phyloP scores from a whole-genome alignment of 2,113 vertebrate species.

The Crotalus tigris region DNA sequence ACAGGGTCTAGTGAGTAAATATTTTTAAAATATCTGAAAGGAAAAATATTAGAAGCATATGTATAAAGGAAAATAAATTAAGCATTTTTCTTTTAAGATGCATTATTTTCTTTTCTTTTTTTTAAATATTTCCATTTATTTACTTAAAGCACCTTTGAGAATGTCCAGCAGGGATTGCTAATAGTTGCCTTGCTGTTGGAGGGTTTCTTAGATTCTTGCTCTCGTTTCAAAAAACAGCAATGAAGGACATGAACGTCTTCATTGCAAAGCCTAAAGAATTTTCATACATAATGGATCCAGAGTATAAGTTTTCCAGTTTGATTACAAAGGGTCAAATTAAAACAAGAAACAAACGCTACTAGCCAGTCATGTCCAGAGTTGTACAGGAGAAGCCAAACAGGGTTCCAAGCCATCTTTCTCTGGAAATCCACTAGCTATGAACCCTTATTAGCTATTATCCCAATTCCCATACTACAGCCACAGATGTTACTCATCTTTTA shows the following conservation, averaged over 20 bases:
- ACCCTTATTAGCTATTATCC: conserved; percentile 40
- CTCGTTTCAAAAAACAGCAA: background rate
- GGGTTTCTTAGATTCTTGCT: background rate
- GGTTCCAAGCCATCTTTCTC: conserved; percentile 34
- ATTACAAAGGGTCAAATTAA: background rate
- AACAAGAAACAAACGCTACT: background rate
- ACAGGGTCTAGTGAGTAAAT: background rate
- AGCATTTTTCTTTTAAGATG: background rate
- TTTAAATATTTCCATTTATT: background rate
- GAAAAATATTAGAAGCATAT: background rate
- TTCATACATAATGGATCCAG: background rate
- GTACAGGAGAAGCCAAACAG: conserved; percentile 19
- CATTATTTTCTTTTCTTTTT: background rate
- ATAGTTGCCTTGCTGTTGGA: background rate
- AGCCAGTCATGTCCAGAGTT: background rate
- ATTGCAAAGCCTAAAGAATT: background rate
- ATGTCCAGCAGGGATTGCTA: background rate
- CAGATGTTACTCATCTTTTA: conserved; percentile 65
- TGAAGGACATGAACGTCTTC: background rate
- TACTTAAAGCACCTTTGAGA: background rate
- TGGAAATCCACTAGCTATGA: conserved; percentile 44
- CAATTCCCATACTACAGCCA: conserved; percentile 50
- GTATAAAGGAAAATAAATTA: background rate
- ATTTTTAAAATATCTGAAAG: background rate
- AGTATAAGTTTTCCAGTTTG: background rate